These are phyloP conservation scores for Alcedo atthis DNA, from an alignment of 2,797 vertebrate genomes.

Conservation along the genomic window DNA sequence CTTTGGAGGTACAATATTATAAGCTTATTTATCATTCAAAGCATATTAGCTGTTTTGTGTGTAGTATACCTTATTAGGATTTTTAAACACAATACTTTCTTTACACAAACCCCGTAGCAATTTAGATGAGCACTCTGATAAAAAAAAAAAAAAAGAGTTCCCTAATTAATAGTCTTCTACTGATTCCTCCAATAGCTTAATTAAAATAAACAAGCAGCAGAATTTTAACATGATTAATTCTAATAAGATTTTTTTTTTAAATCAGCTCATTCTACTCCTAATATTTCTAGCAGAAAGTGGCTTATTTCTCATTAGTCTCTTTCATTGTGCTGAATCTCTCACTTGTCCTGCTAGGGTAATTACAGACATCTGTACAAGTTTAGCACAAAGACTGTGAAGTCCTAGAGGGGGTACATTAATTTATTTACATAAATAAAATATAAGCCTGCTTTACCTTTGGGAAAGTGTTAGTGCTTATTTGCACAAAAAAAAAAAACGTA, in stretches of 20 bases:
- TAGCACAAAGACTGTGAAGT: not conserved
- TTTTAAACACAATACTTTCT: slow-evolving; percentile 1
- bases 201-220: slow-evolving; percentile 40
- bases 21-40: slow-evolving; percentile 40
- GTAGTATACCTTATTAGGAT: not conserved
- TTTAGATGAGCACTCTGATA: not conserved
- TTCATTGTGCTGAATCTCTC: slow-evolving; percentile 2
- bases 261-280: slow-evolving; percentile 29
- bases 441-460: slow-evolving; percentile 25
- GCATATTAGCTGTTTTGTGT: slow-evolving; percentile 1
- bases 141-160: not conserved
- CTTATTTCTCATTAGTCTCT: slow-evolving; percentile 18
- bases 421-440: slow-evolving; percentile 24
- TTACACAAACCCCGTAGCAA: not conserved
- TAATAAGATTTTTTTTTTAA: slow-evolving; percentile 11
- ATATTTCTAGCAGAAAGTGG: slow-evolving; percentile 10
- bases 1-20: not conserved
- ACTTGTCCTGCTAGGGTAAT: slow-evolving; percentile 18
- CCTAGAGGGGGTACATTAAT: not conserved
- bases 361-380: slow-evolving; percentile 18
- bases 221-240: slow-evolving; percentile 33
- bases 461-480: not conserved
- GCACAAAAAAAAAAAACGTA: not conserved
- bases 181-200: slow-evolving; percentile 25
- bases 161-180: slow-evolving; percentile 26